A percentile compares a stretch with the other conserved stretches of the same genome.
Conservation (phyloP, 1,140 invertebrate genomes). For the Camponotus floridanus region DNA sequence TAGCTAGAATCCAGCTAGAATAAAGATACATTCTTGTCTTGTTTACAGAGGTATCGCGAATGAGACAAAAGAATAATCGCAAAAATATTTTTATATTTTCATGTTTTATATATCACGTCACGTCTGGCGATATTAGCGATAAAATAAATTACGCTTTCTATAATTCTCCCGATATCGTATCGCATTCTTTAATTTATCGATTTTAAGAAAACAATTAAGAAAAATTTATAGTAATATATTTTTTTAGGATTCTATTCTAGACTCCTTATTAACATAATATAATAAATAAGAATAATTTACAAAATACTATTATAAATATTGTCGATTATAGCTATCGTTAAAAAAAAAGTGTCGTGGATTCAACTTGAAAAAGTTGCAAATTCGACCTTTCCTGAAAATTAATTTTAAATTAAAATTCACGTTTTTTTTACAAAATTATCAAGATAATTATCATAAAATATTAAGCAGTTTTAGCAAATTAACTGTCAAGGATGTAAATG, state of each 20-base stretch:
- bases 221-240: not conserved
- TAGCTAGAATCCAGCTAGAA: not conserved
- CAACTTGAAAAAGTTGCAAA: not conserved
- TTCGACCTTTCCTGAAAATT: not conserved
- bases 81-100: not conserved
- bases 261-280: not conserved
- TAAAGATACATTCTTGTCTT: not conserved
- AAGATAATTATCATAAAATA: not conserved
- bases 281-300: not conserved
- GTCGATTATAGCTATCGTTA: not conserved
- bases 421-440: not conserved
- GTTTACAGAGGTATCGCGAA: constrained; percentile 3
- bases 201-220: constrained; percentile 5
- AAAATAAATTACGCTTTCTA: not conserved
- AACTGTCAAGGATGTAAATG: not conserved
- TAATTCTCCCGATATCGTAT: not conserved
- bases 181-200: not conserved
- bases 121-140: not conserved
- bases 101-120: not conserved
- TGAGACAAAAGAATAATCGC: not conserved
- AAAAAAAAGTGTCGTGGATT: not conserved
- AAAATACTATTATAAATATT: too few species aligned
- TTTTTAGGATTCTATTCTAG: not conserved
- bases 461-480: not conserved
- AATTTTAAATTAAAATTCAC: constrained; percentile 9